phyloP scores from a whole-genome alignment of 2,113 vertebrate genomes.

The Hippocampus mohnikei region DNA sequence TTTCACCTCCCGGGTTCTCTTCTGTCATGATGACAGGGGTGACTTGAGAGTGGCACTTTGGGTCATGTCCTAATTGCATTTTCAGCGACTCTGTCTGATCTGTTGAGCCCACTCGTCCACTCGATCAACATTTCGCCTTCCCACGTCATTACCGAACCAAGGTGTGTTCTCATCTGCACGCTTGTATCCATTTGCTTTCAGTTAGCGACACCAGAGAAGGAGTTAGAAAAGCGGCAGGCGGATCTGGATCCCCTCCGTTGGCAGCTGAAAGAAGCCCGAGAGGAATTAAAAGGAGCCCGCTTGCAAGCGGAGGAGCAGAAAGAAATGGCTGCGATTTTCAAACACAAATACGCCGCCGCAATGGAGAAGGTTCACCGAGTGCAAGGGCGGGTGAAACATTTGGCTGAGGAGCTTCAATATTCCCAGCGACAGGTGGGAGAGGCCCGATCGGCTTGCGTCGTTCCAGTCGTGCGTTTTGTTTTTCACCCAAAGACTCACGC shows the following conservation, averaged over 20 bases:
- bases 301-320: conserved; percentile 37
- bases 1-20: conserved; percentile 61
- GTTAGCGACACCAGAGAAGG: conserved; percentile 46
- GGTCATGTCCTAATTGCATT: neutral
- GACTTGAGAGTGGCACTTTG: conserved; percentile 34
- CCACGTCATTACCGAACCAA: neutral
- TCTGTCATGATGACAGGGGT: conserved; percentile 50
- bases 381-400: conserved; percentile 41
- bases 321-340: conserved; percentile 46
- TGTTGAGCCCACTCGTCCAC: neutral
- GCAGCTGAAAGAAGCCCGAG: conserved; percentile 36
- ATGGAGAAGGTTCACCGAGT: conserved; percentile 51
- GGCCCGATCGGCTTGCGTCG: neutral
- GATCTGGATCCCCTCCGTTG: conserved; percentile 44
- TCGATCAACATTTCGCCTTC: neutral
- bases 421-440: conserved; percentile 59
- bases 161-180: conserved; percentile 3
- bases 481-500: neutral
- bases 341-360: conserved; percentile 61
- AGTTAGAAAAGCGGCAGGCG: conserved; percentile 40
- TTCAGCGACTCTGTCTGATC: neutral
- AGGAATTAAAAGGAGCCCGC: conserved; percentile 39
- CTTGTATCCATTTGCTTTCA: conserved; percentile 25
- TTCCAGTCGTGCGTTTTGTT: neutral
- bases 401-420: conserved; percentile 57